A percentile compares a stretch with the other conserved stretches of the same genome.
phyloP scores from a whole-genome alignment of 1,140 invertebrate genomes.

The Subanguina moxae region DNA sequence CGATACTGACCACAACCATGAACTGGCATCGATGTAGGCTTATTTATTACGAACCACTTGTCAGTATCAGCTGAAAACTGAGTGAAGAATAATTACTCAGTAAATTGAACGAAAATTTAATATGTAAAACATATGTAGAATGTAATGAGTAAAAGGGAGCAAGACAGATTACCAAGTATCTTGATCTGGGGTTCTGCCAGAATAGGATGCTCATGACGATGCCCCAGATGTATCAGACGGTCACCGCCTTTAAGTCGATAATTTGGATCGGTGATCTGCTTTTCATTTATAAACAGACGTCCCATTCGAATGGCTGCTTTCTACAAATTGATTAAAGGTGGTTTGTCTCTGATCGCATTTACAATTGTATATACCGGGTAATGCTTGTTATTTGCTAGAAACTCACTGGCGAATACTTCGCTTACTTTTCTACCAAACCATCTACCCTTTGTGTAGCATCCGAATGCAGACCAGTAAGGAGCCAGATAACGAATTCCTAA shows the following conservation, averaged over 20 bases:
- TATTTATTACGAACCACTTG: slow-evolving; percentile 97
- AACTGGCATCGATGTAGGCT: slow-evolving; percentile 97
- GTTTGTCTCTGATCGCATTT: slow-evolving; percentile 66
- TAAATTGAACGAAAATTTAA: not conserved
- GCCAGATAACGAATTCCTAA: slow-evolving; percentile 92
- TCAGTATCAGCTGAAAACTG: slow-evolving; percentile 88
- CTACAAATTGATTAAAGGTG: slow-evolving; percentile 58
- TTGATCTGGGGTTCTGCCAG: slow-evolving; percentile 21
- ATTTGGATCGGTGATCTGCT: slow-evolving; percentile 75
- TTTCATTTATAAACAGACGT: slow-evolving; percentile 87
- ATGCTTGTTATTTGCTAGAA: slow-evolving; percentile 61
- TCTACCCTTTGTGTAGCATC: slow-evolving; percentile 89
- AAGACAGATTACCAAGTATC: not conserved
- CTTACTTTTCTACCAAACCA: slow-evolving; percentile 91
- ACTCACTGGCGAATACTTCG: slow-evolving; percentile 88
- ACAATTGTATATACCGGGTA: slow-evolving; percentile 66
- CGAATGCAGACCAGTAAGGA: slow-evolving; percentile 95
- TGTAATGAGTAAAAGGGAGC: no score
- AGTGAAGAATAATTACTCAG: slow-evolving; percentile 24
- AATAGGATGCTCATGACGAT: slow-evolving; percentile 62
- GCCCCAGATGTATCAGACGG: slow-evolving; percentile 82
- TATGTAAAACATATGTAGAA: no score
- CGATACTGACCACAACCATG: slow-evolving; percentile 64
- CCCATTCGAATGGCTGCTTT: slow-evolving; percentile 83
- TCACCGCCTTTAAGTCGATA: slow-evolving; percentile 90